Evolutionary conservation across 2,113 vertebrate genomes (phyloP).

Genomic region (Butastur rufipennis): DNA sequence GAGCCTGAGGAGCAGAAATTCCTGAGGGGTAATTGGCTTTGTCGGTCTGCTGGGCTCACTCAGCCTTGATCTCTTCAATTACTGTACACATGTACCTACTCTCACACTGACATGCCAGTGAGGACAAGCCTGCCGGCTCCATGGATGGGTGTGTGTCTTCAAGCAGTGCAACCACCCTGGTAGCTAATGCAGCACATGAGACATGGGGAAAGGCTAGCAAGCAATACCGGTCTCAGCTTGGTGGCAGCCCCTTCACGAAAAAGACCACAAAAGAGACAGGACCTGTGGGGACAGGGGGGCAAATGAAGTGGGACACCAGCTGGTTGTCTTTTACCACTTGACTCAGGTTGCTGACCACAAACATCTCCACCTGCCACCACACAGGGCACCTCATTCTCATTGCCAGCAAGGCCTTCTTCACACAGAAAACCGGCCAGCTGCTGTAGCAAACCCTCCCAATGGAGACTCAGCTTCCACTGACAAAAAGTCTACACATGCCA

Average conservation of each 20-base stretch:
- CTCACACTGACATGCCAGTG: neutral
- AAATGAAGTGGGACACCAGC: neutral
- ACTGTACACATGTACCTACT: constrained; percentile 33
- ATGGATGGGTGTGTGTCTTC: constrained; percentile 15
- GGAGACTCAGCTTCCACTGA: neutral
- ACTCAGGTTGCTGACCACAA: neutral
- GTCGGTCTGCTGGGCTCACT: constrained; percentile 58
- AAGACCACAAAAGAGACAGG: neutral
- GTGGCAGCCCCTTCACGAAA: neutral
- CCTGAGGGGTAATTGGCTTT: constrained; percentile 72
- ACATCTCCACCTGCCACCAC: neutral
- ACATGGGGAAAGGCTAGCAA: neutral
- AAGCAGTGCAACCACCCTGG: neutral
- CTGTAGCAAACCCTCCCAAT: neutral
- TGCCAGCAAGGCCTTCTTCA: neutral
- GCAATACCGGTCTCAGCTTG: neutral
- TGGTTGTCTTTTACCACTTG: neutral
- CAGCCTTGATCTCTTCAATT: constrained; percentile 73
- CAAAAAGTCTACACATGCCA: neutral
- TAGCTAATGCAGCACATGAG: neutral
- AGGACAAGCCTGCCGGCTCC: neutral
- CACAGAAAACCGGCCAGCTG: neutral
- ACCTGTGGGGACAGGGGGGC: neutral
- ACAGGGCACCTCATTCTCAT: neutral
- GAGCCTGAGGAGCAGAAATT: constrained; percentile 68